Evolutionary conservation across 2,888 invertebrate genomes (phyloP).

Genomic region (Drosophila recens): DNA sequence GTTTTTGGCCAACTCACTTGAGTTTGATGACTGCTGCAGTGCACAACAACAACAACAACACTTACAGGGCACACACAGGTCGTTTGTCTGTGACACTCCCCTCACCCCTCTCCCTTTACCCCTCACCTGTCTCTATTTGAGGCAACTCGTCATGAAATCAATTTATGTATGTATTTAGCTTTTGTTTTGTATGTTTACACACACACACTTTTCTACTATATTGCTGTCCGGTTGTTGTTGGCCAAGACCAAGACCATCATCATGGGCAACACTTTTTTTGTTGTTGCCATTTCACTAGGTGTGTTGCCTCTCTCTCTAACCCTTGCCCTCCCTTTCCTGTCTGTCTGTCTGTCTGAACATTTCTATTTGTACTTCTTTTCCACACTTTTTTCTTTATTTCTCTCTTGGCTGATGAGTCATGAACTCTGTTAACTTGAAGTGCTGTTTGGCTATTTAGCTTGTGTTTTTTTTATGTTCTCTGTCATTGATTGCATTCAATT

Average conservation of each 20-base stretch:
- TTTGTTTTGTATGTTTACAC: conserved; percentile 35
- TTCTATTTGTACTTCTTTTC: conserved; percentile 30
- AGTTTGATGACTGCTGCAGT: conserved; percentile 51
- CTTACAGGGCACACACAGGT: background rate
- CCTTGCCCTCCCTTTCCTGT: conserved; percentile 17
- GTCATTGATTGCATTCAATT: conserved; percentile 20
- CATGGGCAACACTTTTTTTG: conserved; percentile 51
- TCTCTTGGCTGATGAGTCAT: conserved; percentile 51
- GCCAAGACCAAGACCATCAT: conserved; percentile 27
- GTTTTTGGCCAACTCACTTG: conserved; percentile 37
- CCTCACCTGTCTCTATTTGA: conserved; percentile 39
- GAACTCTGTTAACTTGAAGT: conserved; percentile 22
- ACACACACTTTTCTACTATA: conserved; percentile 27
- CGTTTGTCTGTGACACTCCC: background rate
- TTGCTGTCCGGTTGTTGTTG: conserved; percentile 40
- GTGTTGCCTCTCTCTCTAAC: background rate
- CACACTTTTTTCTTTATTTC: background rate
- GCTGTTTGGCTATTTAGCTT: conserved; percentile 9
- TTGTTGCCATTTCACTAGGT: conserved; percentile 57
- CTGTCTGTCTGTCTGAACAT: conserved; percentile 42
- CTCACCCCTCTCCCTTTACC: background rate
- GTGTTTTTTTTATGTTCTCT: background rate
- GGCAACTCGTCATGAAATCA: conserved; percentile 70
- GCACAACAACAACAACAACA: conserved; percentile 12
- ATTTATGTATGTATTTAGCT: conserved; percentile 69